These are phyloP conservation scores for Oryzias dopingdopingensis DNA, from an alignment of 2,797 vertebrate species.

Conservation along the genomic window DNA sequence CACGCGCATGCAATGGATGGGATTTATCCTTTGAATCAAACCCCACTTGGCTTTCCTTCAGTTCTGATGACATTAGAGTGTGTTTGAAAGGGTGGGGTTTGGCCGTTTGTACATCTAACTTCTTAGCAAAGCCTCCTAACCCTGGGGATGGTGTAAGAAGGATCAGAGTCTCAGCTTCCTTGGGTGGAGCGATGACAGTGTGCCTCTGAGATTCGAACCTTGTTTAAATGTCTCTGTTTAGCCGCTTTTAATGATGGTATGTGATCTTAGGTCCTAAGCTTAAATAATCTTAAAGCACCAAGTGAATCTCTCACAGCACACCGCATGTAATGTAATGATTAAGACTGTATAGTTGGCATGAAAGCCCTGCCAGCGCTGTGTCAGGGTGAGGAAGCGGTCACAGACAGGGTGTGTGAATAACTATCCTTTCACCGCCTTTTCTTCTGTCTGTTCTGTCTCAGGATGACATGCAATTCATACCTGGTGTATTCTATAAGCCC, in stretches of 20 bases:
- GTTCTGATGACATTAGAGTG: conserved; percentile 69
- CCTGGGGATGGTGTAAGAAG: conserved; percentile 66
- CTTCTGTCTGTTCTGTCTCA: conserved; percentile 81
- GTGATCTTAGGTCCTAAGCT: conserved; percentile 74
- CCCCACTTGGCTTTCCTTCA: conserved; percentile 70
- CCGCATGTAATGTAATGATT: conserved; percentile 74
- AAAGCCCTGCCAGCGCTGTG: conserved; percentile 67
- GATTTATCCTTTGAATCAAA: conserved; percentile 73
- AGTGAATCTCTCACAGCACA: conserved; percentile 65
- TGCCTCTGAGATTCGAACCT: conserved; percentile 69
- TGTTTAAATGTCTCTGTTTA: conserved; percentile 79
- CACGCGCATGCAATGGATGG: conserved; percentile 56
- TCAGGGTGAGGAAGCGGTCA: conserved; percentile 77
- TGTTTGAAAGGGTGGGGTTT: conserved; percentile 65
- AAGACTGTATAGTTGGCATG: conserved; percentile 68
- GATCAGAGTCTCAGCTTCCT: conserved; percentile 70
- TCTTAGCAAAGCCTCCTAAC: conserved; percentile 69
- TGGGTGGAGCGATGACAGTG: conserved; percentile 63
- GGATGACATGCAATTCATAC: conserved; percentile 76
- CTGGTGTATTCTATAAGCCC: conserved; percentile 74
- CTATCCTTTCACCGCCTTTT: conserved; percentile 69
- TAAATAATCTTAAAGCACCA: conserved; percentile 75
- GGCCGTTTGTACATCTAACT: conserved; percentile 70
- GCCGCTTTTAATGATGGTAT: conserved; percentile 74
- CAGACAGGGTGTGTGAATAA: conserved; percentile 75